A percentile compares a stretch with the other conserved stretches of the same genome.
These are phyloP conservation scores for Pelecanus crispus DNA, from an alignment of 2,113 vertebrate species.

Conservation along the genomic window DNA sequence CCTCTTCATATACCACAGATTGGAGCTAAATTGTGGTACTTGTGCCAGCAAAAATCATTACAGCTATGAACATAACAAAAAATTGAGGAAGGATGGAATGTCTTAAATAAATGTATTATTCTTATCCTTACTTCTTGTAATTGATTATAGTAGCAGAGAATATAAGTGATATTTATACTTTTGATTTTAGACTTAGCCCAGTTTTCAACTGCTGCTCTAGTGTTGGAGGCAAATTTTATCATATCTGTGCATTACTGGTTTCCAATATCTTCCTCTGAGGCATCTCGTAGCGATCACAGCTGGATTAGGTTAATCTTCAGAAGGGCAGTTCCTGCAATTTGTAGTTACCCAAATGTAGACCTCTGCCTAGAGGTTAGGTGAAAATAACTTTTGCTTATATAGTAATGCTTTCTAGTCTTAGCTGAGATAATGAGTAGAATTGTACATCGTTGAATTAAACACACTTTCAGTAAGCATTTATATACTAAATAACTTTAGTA, in stretches of 20 bases:
- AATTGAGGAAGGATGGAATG: background rate
- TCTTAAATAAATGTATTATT: background rate
- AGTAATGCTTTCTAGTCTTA: background rate
- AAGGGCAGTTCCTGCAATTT: background rate
- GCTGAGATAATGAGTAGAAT: background rate
- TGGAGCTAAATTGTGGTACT: background rate
- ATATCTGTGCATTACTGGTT: background rate
- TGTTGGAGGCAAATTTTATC: background rate
- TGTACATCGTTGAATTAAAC: background rate
- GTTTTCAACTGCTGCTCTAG: background rate
- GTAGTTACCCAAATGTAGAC: background rate
- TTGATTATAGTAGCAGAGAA: background rate
- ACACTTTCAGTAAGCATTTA: background rate
- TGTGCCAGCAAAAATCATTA: background rate
- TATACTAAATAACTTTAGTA: background rate
- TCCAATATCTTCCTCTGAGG: background rate
- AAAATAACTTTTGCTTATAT: background rate
- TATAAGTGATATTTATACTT: background rate
- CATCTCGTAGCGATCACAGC: background rate
- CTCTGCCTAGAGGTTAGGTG: background rate
- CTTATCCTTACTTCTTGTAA: background rate
- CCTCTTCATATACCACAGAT: background rate
- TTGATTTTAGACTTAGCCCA: background rate
- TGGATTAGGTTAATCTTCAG: slow-evolving; percentile 18
- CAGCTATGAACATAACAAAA: background rate